A percentile compares a stretch with the other conserved stretches of the same genome.
phyloP scores from a whole-genome alignment of 1,140 invertebrate genomes.

The Propsilocerus akamusi region DNA sequence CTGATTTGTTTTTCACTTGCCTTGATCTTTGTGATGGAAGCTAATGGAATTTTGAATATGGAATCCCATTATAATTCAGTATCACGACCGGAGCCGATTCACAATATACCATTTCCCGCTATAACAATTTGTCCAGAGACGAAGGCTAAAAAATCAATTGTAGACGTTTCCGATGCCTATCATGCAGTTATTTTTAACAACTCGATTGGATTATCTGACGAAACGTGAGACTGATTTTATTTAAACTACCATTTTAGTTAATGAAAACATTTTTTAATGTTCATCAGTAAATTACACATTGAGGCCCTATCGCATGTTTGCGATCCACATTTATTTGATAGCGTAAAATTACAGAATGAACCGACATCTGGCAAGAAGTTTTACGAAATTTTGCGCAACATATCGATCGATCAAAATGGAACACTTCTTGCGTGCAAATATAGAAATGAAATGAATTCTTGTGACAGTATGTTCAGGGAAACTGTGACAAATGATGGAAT shows the following conservation, averaged over 20 bases:
- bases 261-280: not conserved
- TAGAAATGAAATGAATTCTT: not conserved
- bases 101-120: not conserved
- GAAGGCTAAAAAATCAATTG: not conserved
- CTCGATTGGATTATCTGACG: not conserved
- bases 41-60: not conserved
- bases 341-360: not conserved
- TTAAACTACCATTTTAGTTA: not conserved
- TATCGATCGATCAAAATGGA: not conserved
- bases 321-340: not conserved
- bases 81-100: not conserved
- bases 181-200: not conserved
- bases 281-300: not conserved
- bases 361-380: not conserved
- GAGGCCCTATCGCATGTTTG: not conserved
- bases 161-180: not conserved
- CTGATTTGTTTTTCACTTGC: too few relatives aligned
- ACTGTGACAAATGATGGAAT: not conserved
- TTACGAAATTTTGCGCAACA: not conserved
- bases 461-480: not conserved
- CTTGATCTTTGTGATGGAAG: not conserved
- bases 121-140: not conserved
- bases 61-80: not conserved
- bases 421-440: not conserved
- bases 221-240: not conserved